Percentiles rank a stretch among this genome's conserved stretches.
Conservation (phyloP, 2,113 vertebrate genomes). For the Lynx canadensis region DNA sequence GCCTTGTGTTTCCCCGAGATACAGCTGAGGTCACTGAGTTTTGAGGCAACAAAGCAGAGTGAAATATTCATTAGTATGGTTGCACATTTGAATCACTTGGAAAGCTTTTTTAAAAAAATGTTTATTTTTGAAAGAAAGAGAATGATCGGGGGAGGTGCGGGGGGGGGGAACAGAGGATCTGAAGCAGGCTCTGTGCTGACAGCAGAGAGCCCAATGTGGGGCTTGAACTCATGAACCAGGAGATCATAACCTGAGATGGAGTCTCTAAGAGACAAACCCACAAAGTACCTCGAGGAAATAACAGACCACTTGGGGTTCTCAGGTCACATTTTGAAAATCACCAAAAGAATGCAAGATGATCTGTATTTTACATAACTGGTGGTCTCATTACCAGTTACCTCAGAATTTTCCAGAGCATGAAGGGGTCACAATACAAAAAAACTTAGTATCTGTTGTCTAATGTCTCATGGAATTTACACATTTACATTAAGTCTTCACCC, state of each 20-base stretch:
- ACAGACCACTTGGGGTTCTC: not conserved
- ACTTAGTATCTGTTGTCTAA: not conserved
- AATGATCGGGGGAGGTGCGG: too few relatives aligned
- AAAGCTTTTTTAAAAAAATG: not conserved
- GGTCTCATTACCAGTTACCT: not conserved
- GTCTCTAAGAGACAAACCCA: not conserved
- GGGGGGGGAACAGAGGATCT: too few relatives aligned
- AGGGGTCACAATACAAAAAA: not conserved
- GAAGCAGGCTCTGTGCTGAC: too few relatives aligned
- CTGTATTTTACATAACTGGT: not conserved
- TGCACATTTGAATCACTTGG: not conserved
- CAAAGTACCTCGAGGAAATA: not conserved
- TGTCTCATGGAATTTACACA: not conserved
- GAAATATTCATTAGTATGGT: not conserved
- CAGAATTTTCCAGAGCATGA: conserved; percentile 9
- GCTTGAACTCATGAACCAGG: too few relatives aligned
- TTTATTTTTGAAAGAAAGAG: too few relatives aligned
- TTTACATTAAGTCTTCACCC: not conserved
- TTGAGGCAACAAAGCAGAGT: not conserved
- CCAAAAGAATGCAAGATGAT: not conserved
- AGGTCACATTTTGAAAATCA: not conserved
- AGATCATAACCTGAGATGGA: too few relatives aligned
- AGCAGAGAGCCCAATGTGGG: too few relatives aligned
- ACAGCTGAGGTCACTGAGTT: not conserved
- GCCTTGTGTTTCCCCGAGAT: conserved; percentile 17